These are phyloP conservation scores for Amyelois transitella DNA, from an alignment of 1,140 invertebrate species.

Conservation along the genomic window DNA sequence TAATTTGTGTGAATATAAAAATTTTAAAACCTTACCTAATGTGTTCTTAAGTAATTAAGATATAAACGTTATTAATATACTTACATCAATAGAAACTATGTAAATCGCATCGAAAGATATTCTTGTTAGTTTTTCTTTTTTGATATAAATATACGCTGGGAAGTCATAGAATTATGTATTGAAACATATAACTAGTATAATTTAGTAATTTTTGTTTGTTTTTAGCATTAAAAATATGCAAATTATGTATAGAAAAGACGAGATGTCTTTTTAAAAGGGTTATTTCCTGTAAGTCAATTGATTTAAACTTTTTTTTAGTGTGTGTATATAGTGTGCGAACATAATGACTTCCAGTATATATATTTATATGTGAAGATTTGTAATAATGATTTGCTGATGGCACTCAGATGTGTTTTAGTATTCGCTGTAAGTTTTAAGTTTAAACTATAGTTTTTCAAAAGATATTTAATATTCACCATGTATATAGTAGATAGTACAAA, in stretches of 20 bases:
- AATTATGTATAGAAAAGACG: not conserved
- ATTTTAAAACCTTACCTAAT: not conserved
- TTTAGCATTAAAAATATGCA: not conserved
- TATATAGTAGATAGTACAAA: constrained; percentile 72
- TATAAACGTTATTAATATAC: not conserved
- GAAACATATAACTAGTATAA: not conserved
- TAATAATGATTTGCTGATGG: not conserved
- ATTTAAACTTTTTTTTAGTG: not conserved
- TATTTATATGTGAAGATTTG: not conserved
- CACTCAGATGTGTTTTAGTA: constrained; percentile 20
- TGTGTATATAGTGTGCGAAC: not conserved
- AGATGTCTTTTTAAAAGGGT: too few relatives aligned
- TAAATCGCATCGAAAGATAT: not conserved
- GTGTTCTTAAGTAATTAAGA: not conserved
- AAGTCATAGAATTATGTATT: not conserved
- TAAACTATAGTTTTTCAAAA: constrained; percentile 60
- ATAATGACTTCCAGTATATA: constrained; percentile 12
- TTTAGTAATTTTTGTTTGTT: not conserved
- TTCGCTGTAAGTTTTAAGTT: constrained; percentile 40
- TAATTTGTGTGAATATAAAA: too few relatives aligned
- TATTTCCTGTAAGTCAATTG: not conserved
- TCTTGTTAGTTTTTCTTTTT: not conserved
- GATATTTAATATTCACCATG: constrained; percentile 63
- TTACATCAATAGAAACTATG: not conserved
- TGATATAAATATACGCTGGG: not conserved